Conservation (phyloP, 2,113 vertebrate species). For the Thalassarche chlororhynchos region DNA sequence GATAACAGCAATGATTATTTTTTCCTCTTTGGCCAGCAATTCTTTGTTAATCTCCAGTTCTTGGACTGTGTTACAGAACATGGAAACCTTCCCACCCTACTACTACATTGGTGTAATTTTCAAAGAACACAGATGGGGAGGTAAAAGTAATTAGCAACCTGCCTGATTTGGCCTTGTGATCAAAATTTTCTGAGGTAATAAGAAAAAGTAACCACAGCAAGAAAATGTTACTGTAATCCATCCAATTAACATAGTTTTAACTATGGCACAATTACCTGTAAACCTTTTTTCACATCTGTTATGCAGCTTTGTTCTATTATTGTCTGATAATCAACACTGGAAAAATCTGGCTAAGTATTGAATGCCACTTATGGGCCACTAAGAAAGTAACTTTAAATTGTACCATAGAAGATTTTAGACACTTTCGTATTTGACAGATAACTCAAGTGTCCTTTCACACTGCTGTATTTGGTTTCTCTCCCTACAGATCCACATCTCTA, state of each 20-base stretch:
- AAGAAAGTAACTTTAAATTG: not conserved
- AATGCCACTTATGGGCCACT: not conserved
- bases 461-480: not conserved
- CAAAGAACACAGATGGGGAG: not conserved
- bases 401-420: not conserved
- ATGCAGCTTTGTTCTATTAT: not conserved
- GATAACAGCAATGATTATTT: not conserved
- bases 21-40: not conserved
- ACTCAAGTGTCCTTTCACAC: not conserved
- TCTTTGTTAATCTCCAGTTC: not conserved
- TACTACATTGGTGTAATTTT: not conserved
- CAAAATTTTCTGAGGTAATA: not conserved
- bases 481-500: not conserved
- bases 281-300: not conserved
- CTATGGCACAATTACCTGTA: not conserved
- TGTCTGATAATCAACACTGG: not conserved
- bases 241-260: not conserved
- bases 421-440: not conserved
- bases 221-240: not conserved
- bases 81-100: not conserved
- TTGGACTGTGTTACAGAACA: not conserved
- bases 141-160: not conserved
- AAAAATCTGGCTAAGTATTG: not conserved
- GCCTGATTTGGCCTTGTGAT: not conserved
- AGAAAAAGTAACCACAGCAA: not conserved